Conservation (phyloP, 2,113 vertebrate genomes). For the Bubalus kerabau region DNA sequence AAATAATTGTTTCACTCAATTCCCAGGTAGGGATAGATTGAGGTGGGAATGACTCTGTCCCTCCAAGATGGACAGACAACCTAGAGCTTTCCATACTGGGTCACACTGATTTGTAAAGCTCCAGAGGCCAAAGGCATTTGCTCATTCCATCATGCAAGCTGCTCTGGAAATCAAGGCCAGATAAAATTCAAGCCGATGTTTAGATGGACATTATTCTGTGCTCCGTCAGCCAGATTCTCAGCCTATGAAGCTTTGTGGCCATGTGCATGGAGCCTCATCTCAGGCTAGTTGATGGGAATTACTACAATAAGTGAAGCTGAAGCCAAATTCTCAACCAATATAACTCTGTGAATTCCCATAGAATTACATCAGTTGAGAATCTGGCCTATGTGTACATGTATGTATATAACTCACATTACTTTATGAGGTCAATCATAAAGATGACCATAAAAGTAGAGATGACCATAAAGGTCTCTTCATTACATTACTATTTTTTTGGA, state of each 20-base stretch:
- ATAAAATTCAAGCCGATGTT: conserved; percentile 46
- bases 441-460: conserved; percentile 49
- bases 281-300: conserved; percentile 64
- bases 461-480: conserved; percentile 62
- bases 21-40: neutral
- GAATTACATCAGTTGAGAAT: conserved; percentile 71
- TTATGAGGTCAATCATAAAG: conserved; percentile 63
- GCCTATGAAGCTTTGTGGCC: conserved; percentile 30
- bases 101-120: conserved; percentile 49
- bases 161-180: conserved; percentile 32
- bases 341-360: conserved; percentile 71
- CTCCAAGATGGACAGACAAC: neutral
- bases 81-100: conserved; percentile 1
- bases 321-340: conserved; percentile 74
- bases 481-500: conserved; percentile 47
- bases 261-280: conserved; percentile 37
- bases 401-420: conserved; percentile 63
- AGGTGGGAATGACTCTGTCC: neutral
- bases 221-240: conserved; percentile 62
- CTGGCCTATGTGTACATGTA: conserved; percentile 55
- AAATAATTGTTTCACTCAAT: neutral
- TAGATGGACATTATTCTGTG: conserved; percentile 48
- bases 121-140: conserved; percentile 53
- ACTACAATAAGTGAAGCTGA: conserved; percentile 57
- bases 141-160: conserved; percentile 45